Evolutionary conservation across 2,888 invertebrate species (phyloP).

Genomic region (Anagyrus pseudococci): DNA sequence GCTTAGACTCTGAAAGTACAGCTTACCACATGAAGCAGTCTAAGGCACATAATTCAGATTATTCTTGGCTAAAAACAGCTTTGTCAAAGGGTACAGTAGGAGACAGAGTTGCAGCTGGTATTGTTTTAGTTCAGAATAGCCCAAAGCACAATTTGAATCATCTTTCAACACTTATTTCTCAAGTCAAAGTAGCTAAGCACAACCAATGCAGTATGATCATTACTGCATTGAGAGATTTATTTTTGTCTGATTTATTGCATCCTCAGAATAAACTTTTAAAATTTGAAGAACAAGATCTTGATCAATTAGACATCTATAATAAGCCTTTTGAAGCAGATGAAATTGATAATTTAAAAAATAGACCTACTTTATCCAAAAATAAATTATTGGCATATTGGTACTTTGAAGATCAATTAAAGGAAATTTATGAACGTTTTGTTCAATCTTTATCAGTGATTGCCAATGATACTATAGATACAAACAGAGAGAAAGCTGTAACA

Average conservation of each 20-base stretch:
- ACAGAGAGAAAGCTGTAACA: constrained; percentile 81
- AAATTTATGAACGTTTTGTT: constrained; percentile 77
- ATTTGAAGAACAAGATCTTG: constrained; percentile 72
- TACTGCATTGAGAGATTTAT: constrained; percentile 79
- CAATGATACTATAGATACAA: constrained; percentile 79
- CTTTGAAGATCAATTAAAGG: constrained; percentile 88
- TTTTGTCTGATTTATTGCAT: constrained; percentile 74
- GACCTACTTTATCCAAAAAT: constrained; percentile 64
- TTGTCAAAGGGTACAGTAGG: constrained; percentile 81
- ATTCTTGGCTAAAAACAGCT: constrained; percentile 80
- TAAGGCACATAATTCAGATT: constrained; percentile 68
- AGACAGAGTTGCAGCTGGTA: constrained; percentile 86
- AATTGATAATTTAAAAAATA: constrained; percentile 36
- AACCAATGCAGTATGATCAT: constrained; percentile 74
- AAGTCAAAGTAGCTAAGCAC: constrained; percentile 81
- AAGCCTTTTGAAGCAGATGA: constrained; percentile 21
- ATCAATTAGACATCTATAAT: constrained; percentile 67
- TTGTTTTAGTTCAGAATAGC: constrained; percentile 81
- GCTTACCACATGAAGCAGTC: constrained; percentile 60
- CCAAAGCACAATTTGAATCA: constrained; percentile 80
- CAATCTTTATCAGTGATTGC: constrained; percentile 75
- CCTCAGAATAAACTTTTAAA: constrained; percentile 71
- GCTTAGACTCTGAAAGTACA: constrained; percentile 70
- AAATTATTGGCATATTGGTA: constrained; percentile 81
- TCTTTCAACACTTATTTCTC: constrained; percentile 74